Evolutionary conservation across 2,888 invertebrate species (phyloP), one percentile per base, ranked within the genome.

Genomic region (Drosophila lutescens): DNA sequence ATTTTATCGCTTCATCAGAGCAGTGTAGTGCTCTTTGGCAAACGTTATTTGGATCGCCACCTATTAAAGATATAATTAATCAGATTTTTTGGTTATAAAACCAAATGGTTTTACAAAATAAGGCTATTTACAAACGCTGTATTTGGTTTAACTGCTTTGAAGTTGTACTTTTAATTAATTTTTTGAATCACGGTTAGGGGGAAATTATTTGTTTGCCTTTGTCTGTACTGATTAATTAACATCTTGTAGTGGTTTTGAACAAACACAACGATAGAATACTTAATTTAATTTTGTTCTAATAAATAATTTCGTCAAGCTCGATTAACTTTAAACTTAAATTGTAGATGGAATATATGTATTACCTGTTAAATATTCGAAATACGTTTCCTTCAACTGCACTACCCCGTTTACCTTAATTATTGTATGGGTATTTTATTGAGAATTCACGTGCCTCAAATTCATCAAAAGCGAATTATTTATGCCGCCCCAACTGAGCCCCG

Each of bases 381-480:
- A 4, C 10, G 17, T 9, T 44, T 2, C 17, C 17, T 32, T 36
- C 1, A 6, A 23, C 23, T 13, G 26, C 36, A 26, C 10, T 13
- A 10, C 7, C 1, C 36, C 20, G 32, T 15, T 49, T 43, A 32
- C 17, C 23, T 40, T 55, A 62, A 65, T 73, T 51, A 41, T 23
- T 62, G 62, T 54, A 60, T 69, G 66, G 65, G 56, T 57, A 47
- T 68, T 44, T 66, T 40, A 70, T 73, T 65, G 47, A 43, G 65
- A 77, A 59, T 68, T 51, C 50, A 53, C 57, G 36, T 68, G 43
- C 46, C 56, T 6, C 40, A 69, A 77, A 66, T 78, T 73, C 46
- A 73, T 78, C 63, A 69, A 63, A 58, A 63, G 49, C 23, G 70
- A 60, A 69, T 74, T 74, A 76, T 80, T 58, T 65, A 78, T 74